phyloP scores from a whole-genome alignment of 2,113 vertebrate species.

The Hirundichthys speculiger region DNA sequence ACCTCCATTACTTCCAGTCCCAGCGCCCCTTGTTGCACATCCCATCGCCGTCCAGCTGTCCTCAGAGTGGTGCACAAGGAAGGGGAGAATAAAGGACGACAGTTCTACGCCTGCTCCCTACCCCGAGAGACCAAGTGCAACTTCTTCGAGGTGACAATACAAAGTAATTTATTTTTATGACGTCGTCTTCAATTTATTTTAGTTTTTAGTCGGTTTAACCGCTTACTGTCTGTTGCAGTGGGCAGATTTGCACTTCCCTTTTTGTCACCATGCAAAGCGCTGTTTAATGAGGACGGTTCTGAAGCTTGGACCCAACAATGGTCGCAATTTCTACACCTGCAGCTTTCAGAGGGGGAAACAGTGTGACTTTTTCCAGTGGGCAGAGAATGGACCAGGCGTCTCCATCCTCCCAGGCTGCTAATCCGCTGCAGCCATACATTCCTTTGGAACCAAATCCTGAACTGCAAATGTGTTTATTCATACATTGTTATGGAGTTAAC shows the following conservation, averaged over 20 bases:
- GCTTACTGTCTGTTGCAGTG: conserved; percentile 82
- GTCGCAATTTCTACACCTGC: conserved; percentile 90
- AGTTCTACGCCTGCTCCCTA: conserved; percentile 89
- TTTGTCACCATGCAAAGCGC: conserved; percentile 87
- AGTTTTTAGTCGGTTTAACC: not conserved
- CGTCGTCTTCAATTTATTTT: not conserved
- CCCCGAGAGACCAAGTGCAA: conserved; percentile 83
- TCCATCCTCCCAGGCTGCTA: conserved; percentile 73
- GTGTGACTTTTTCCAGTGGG: conserved; percentile 94
- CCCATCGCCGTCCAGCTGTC: conserved; percentile 80
- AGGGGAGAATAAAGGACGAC: conserved; percentile 90
- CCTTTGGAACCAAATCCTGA: conserved; percentile 70
- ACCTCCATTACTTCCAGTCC: conserved; percentile 24
- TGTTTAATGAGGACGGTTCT: conserved; percentile 90
- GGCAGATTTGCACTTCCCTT: conserved; percentile 91
- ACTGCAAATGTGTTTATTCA: too few species aligned
- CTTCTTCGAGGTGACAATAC: conserved; percentile 87
- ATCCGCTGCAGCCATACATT: not conserved
- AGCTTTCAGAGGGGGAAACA: conserved; percentile 84
- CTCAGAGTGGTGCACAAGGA: conserved; percentile 88
- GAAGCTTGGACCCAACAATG: conserved; percentile 94
- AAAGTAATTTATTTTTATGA: not conserved
- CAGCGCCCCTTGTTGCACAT: conserved; percentile 80
- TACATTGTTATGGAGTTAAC: too few species aligned
- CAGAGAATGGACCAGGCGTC: conserved; percentile 69